Evolutionary conservation across 2,797 vertebrate genomes (phyloP).

Genomic region (Morus bassanus): DNA sequence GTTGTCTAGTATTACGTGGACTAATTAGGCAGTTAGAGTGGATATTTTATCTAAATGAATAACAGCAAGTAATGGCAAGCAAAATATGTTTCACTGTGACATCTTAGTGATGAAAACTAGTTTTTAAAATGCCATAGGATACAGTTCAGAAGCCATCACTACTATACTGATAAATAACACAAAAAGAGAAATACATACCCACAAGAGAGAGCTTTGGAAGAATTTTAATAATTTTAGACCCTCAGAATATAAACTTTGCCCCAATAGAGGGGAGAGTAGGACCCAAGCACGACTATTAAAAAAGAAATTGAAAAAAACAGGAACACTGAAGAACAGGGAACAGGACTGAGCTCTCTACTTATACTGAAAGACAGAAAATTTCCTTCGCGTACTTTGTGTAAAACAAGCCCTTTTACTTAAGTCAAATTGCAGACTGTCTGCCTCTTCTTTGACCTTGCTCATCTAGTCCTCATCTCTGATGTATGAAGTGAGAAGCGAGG

Average conservation of each 20-base stretch:
- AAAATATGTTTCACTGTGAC: neutral
- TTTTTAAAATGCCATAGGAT: neutral
- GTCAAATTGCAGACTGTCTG: neutral
- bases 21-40: neutral
- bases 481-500: neutral
- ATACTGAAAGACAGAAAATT: neutral
- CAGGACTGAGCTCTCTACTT: neutral
- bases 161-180: neutral
- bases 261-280: neutral
- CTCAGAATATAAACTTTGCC: neutral
- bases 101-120: neutral
- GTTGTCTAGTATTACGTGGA: neutral
- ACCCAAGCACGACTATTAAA: neutral
- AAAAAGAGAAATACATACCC: neutral
- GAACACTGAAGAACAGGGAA: neutral
- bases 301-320: neutral
- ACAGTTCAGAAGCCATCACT: neutral
- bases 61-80: neutral
- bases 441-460: neutral
- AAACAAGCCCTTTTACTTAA: neutral
- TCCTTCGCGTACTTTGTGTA: neutral
- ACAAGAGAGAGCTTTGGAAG: neutral
- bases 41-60: neutral
- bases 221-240: neutral
- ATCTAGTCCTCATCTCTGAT: neutral